Evolutionary conservation across 2,888 invertebrate genomes (phyloP), one percentile per base, ranked within the genome.

Genomic region (Cetonia aurata): DNA sequence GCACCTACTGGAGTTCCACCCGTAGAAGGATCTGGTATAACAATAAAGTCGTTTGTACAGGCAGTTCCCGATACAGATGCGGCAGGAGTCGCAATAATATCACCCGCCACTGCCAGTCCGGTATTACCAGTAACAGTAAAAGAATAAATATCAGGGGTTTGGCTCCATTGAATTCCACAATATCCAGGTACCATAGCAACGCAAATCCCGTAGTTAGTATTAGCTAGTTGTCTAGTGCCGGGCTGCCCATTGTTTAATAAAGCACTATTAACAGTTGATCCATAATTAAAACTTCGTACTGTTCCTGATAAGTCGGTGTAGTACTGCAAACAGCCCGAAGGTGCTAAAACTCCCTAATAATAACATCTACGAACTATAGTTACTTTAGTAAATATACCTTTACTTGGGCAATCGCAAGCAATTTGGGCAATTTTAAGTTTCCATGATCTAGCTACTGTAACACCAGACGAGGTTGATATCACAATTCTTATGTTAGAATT

Each of bases 271-370:
- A 77, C 70, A 8, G 88, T 87, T 0, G 89, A 86, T 0, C 90
- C 92, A 81, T 92, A 94, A 83, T 95, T 94, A 77, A 94, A 94
- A 81, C 93, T 92, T 59, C 84, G 86, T 1, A 93, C 91, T 0
- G 88, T 90, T 3, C 91, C 92, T 0, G 88, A 82, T 0, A 83
- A 78, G 0, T 86, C 87, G 41, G 89, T 90, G 80, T 91, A 91
- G 81, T 93, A 94, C 84, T 93, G 93, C 19, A 94, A 85, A 79
- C 94, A 94, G 33, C 94, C 94, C 69, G 90, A 88, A 0, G 94
- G 94, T 12, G 93, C 94, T 90, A 82, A 37, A 68, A 69, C 53
- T 15, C 4, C 25, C 44, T 12, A 55, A 10, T 57, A 65, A 48
- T 12, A 48, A 13, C 3, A 48, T 65, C 9, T 6, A 25, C 25